Conservation (phyloP, 1,140 invertebrate species). For the Drosophila seguyi region DNA sequence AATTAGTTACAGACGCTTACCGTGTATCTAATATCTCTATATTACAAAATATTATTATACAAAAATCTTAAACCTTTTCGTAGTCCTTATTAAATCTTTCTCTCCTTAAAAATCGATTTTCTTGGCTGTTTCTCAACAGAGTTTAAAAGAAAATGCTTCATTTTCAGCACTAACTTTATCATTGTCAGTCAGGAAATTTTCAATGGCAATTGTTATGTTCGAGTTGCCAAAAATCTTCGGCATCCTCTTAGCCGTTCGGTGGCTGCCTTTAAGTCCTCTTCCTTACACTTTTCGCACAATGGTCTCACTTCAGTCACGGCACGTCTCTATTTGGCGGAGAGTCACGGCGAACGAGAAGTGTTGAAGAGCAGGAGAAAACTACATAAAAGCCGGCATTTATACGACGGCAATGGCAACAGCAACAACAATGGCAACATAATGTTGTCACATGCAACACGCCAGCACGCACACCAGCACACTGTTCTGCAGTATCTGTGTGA, state of each 20-base stretch:
- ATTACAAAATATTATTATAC: too few relatives aligned
- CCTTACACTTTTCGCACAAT: constrained; percentile 39
- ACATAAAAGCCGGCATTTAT: constrained; percentile 77
- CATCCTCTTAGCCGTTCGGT: constrained; percentile 16
- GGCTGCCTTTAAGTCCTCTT: constrained; percentile 22
- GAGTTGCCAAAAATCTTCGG: constrained; percentile 49
- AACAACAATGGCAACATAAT: constrained; percentile 66
- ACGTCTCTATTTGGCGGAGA: constrained; percentile 45
- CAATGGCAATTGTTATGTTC: constrained; percentile 46
- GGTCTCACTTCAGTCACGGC: constrained; percentile 53
- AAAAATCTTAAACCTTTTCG: too few relatives aligned
- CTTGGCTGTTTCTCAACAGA: too few relatives aligned
- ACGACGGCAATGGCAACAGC: constrained; percentile 45
- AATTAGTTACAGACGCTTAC: neutral
- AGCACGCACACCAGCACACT: constrained; percentile 9
- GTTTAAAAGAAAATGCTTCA: neutral
- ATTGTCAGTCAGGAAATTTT: constrained; percentile 28
- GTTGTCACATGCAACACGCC: constrained; percentile 74
- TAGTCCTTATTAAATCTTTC: too few relatives aligned
- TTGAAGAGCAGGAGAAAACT: constrained; percentile 29
- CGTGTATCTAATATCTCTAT: too few relatives aligned
- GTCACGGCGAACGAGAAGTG: neutral
- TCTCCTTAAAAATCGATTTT: too few relatives aligned
- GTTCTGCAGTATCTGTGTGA: constrained; percentile 20
- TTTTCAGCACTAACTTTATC: constrained; percentile 7